Evolutionary conservation across 2,888 invertebrate species (phyloP).

Genomic region (Arge pagana): DNA sequence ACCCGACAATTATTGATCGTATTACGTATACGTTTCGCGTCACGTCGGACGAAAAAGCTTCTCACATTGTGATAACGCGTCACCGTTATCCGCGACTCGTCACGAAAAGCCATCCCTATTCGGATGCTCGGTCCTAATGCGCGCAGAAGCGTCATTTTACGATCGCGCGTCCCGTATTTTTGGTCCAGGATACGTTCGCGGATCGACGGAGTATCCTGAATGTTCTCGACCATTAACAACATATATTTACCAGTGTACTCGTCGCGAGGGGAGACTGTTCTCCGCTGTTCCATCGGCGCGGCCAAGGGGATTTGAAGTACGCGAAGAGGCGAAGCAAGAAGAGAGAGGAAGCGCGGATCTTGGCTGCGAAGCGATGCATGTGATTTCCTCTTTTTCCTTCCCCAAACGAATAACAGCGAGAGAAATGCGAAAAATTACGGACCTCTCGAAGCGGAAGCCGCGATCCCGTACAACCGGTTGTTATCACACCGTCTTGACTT

Average conservation of each 20-base stretch:
- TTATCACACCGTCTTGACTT: slow-evolving; percentile 16
- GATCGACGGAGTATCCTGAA: slow-evolving; percentile 16
- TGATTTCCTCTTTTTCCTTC: too few species aligned
- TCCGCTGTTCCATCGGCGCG: background rate
- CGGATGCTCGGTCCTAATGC: slow-evolving; percentile 1
- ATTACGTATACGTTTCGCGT: too few species aligned
- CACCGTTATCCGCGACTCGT: slow-evolving; percentile 10
- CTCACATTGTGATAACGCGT: slow-evolving; percentile 14
- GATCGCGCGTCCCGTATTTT: background rate
- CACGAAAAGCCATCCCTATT: slow-evolving; percentile 5
- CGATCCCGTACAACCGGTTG: too few species aligned
- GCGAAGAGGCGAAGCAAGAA: too few species aligned
- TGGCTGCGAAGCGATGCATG: slow-evolving; percentile 47
- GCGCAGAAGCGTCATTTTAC: slow-evolving; percentile 6
- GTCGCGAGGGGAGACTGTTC: slow-evolving; percentile 13
- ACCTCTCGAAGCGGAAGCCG: slow-evolving; percentile 26
- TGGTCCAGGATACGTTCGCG: slow-evolving; percentile 3
- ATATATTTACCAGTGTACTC: slow-evolving; percentile 17
- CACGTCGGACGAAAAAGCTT: too few species aligned
- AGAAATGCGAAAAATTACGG: slow-evolving; percentile 11
- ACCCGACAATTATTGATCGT: too few species aligned
- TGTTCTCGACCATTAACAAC: slow-evolving; percentile 22
- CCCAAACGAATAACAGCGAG: slow-evolving; percentile 2
- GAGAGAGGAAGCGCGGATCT: slow-evolving; percentile 44
- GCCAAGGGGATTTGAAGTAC: background rate